Evolutionary conservation across 2,888 invertebrate genomes (phyloP), one percentile per base, ranked within the genome.

Genomic region (Drosophila neotestacea): DNA sequence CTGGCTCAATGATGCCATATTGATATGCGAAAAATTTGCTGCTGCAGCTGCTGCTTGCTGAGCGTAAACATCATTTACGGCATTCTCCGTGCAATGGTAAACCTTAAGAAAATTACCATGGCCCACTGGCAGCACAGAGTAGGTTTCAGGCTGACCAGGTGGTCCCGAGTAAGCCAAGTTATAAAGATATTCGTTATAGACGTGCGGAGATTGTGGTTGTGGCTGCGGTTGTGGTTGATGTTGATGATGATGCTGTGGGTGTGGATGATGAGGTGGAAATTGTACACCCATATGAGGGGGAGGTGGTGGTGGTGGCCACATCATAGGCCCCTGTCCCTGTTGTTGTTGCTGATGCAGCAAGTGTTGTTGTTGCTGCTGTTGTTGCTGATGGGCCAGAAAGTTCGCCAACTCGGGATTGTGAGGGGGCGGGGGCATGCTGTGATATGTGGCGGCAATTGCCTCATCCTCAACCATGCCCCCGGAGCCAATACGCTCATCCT

Each of bases 81-180:
- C 69, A 61, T 88, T 90, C 59, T 92, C 92, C 6, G 90, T 77
- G 52, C 90, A 91, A 70, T 92, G 92, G 70, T 92, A 92, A 0
- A 92, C 91, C 78, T 92, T 92, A 1, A 92, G 78, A 61, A 92
- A 92, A 59, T 92, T 92, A 0, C 92, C 92, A 69, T 91, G 91
- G 0, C 92, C 92, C 1, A 92, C 91, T 1, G 92, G 91, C 52
- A 92, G 74, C 36, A 92, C 92, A 0, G 92, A 92, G 61, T 91
- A 92, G 6, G 91, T 90, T 77, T 92, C 92, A 30, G 91, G 86
- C 58, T 87, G 90, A 0, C 79, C 86, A 11, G 55, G 68, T 44
- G 73, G 79, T 32, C 79, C 82, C 42, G 85, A 70, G 27, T 85
- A 88, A 11, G 89, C 74, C 63, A 90, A 77, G 50, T 91, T 91